These are phyloP conservation scores for Agriotes lineatus DNA, from an alignment of 2,888 invertebrate species.

Conservation along the genomic window DNA sequence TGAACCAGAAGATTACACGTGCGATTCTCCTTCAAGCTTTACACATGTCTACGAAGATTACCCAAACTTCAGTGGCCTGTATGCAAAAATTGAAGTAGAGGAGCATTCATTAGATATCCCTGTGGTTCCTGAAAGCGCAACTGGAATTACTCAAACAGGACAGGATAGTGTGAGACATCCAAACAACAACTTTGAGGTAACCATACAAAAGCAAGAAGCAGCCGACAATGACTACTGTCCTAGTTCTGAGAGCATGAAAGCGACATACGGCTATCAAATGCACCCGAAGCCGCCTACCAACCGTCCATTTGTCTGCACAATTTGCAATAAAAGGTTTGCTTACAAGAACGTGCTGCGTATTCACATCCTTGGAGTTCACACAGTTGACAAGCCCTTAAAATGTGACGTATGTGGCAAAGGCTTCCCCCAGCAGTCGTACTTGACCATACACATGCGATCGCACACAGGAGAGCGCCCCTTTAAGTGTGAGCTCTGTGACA, in stretches of 20 bases:
- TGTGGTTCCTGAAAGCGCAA: not conserved
- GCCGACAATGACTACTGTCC: not conserved
- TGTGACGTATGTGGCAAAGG: slow-evolving; percentile 42
- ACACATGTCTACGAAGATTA: not conserved
- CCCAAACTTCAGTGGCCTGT: slow-evolving; percentile 12
- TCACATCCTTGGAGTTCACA: slow-evolving; percentile 39
- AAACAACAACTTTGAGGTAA: not conserved
- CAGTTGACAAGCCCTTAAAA: slow-evolving; percentile 32
- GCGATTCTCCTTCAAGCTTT: not conserved
- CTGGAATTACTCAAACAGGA: too few species aligned
- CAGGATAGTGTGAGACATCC: too few species aligned
- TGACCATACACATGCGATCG: slow-evolving; percentile 40
- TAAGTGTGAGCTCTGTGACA: slow-evolving; percentile 37
- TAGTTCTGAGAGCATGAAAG: not conserved
- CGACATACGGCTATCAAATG: not conserved
- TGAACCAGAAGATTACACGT: slow-evolving; percentile 1
- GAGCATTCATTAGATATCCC: not conserved
- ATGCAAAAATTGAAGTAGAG: slow-evolving; percentile 18
- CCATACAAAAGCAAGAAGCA: not conserved
- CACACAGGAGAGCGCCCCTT: slow-evolving; percentile 43
- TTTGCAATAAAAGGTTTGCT: slow-evolving; percentile 38
- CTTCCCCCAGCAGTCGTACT: slow-evolving; percentile 33
- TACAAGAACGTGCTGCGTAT: slow-evolving; percentile 41
- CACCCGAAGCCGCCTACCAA: not conserved
- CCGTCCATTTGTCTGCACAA: slow-evolving; percentile 27